Conservation (phyloP, 1,140 invertebrate species). For the Ceratina australensis region DNA sequence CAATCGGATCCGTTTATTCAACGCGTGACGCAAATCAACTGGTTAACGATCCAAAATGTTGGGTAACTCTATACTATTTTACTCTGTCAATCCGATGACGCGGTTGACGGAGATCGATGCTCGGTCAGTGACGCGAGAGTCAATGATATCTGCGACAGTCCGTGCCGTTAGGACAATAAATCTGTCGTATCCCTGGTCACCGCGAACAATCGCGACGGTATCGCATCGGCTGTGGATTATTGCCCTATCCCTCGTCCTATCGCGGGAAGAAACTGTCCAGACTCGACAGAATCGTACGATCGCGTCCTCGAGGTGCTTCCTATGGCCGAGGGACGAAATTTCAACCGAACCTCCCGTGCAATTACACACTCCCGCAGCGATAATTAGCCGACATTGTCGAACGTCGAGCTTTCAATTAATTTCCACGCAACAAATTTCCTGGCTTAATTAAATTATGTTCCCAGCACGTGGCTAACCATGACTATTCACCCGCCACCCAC, state of each 20-base stretch:
- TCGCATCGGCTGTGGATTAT: constrained; percentile 11
- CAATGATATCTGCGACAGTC: constrained; percentile 36
- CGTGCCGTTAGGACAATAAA: constrained; percentile 23
- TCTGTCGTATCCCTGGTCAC: constrained; percentile 8
- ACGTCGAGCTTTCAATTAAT: constrained; percentile 17
- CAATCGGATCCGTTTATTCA: constrained; percentile 15
- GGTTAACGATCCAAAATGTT: constrained; percentile 33
- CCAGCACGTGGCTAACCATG: not conserved
- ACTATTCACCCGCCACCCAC: too few species aligned
- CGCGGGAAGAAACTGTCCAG: not conserved
- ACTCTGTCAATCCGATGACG: constrained; percentile 40
- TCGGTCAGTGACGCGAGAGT: constrained; percentile 21
- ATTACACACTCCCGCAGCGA: not conserved
- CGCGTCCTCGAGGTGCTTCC: not conserved
- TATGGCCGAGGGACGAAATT: not conserved
- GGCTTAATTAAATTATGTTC: constrained; percentile 14
- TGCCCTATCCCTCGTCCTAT: not conserved
- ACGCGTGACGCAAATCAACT: constrained; percentile 17
- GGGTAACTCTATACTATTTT: constrained; percentile 33
- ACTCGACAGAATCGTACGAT: not conserved
- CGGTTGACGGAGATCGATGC: constrained; percentile 20
- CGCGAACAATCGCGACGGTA: constrained; percentile 10
- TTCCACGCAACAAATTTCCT: not conserved
- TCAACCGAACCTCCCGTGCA: not conserved
- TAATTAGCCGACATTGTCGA: constrained; percentile 29